Base-by-base conservation (phyloP, 37 sponge, comb jelly and placozoan species). In the Mnemiopsis leidyi region DNA sequence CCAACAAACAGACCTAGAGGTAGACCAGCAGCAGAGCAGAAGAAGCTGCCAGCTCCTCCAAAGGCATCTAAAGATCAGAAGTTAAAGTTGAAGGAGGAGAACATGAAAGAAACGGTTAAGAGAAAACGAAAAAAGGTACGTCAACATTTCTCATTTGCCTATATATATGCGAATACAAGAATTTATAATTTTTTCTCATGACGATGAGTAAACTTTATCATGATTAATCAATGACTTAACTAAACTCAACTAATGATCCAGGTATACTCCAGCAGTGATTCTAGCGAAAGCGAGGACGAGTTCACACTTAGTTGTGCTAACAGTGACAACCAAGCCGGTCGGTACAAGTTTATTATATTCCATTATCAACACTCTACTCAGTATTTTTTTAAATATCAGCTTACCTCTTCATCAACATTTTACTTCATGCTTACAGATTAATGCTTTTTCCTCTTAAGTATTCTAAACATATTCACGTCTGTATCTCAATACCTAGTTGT, bases 121-220 rank as follows among this genome's bases (percentile, higher is more conserved):
- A 85, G 61, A 39, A 85, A 85, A 25, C 38, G 90, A 29, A 85
- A 39, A 23, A 85, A 85, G 90, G 90, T 85, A n/a, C n/a, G n/a
- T n/a, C n/a, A n/a, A n/a, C n/a, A n/a, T n/a, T n/a, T n/a, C n/a
- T n/a, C n/a, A n/a, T n/a, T n/a, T n/a, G n/a, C n/a, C n/a, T n/a
- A n/a, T n/a, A n/a, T n/a, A n/a, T n/a, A n/a, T n/a, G n/a, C n/a
- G n/a, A n/a, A n/a, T n/a, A n/a, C n/a, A n/a, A n/a, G n/a, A n/a
- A n/a, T n/a, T n/a, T n/a, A n/a, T n/a, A n/a, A n/a, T n/a, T n/a
- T n/a, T n/a, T n/a, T n/a, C n/a, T n/a, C n/a, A n/a, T n/a, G n/a
- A n/a, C n/a, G n/a, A n/a, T n/a, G n/a, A n/a, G n/a, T n/a, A n/a
- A n/a, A n/a, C n/a, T n/a, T n/a, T n/a, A n/a, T n/a, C n/a, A 71